Percentiles rank a stretch among this genome's conserved stretches.
phyloP scores from a whole-genome alignment of 2,888 invertebrate species.

The Ceriagrion tenellum region DNA sequence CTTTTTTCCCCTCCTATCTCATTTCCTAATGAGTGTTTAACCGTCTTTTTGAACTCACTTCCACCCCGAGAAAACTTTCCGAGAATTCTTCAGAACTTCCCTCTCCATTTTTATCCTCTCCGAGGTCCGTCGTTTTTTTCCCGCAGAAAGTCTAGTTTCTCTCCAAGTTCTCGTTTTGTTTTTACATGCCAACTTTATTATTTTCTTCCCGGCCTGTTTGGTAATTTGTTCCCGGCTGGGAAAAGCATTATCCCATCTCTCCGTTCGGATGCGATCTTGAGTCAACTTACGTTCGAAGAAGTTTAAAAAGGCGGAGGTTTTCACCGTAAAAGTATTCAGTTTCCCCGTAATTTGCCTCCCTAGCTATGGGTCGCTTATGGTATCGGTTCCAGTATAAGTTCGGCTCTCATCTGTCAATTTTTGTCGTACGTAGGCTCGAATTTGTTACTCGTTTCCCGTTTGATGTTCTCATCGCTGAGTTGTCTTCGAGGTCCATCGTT shows the following conservation, averaged over 20 bases:
- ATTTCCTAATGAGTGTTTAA: constrained; percentile 27
- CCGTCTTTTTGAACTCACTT: background rate
- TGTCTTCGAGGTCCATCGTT: background rate
- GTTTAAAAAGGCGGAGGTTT: background rate
- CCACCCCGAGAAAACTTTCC: background rate
- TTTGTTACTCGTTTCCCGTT: background rate
- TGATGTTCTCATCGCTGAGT: background rate
- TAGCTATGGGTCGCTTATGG: background rate
- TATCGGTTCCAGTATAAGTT: background rate
- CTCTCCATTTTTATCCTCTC: background rate
- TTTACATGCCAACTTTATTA: background rate
- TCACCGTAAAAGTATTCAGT: background rate
- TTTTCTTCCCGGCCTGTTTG: background rate
- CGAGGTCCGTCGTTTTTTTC: no score
- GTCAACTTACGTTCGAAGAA: background rate
- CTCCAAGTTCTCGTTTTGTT: background rate
- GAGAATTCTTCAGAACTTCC: background rate
- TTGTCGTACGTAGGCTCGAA: background rate
- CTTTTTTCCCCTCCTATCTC: background rate
- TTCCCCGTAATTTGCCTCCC: background rate
- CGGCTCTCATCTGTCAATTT: background rate
- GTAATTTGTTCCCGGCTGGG: background rate
- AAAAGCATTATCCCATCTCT: background rate
- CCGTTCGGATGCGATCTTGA: background rate
- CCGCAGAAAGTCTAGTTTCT: background rate